Base-by-base conservation (phyloP, 1,140 invertebrate genomes). In the Goniozus legneri region DNA sequence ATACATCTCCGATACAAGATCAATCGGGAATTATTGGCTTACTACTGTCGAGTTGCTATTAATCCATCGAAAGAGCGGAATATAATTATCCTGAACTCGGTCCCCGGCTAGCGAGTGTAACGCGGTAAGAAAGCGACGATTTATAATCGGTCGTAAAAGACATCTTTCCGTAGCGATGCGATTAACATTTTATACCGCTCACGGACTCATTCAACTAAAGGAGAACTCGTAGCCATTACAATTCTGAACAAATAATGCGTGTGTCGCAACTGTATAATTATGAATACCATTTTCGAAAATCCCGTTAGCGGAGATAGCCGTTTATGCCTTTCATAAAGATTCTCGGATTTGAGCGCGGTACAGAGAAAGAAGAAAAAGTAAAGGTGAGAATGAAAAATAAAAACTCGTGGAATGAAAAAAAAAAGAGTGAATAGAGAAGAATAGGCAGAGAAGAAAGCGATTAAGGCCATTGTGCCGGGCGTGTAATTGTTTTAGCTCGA, bases 221-320 rank as follows among this genome's bases (percentile, higher is more conserved):
- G 32, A 53, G 50, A 56, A 47, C 41, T 43, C 41, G 46, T 50
- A 30, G 47, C 50, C 50, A 56, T 63, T 62, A 57, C 59, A 62
- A 63, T 64, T 45, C 54, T 45, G 51, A 67, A 60, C 62, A 65
- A 67, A 68, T 64, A 65, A 60, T 56, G 54, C 51, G 44, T 56
- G 40, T 57, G 56, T 66, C 62, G 54, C 50, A 62, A 62, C 57
- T 63, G 47, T 58, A 64, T 67, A 66, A 69, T 66, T 67, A 62
- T 63, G 59, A 60, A 65, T 62, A 53, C 51, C 54, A 57, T 61
- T 64, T 60, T 56, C 55, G 56, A 50, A 44, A 52, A 54, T 61
- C 55, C 60, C 56, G 63, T 67, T 65, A 60, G 15, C 36, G 40
- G 46, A 46, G 50, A 58, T 50, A 58, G 47, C 27, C 55, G 47